Evolutionary conservation across 2,113 vertebrate species (phyloP), one percentile per base, ranked within the genome.

Genomic region (Scytalopus superciliaris): DNA sequence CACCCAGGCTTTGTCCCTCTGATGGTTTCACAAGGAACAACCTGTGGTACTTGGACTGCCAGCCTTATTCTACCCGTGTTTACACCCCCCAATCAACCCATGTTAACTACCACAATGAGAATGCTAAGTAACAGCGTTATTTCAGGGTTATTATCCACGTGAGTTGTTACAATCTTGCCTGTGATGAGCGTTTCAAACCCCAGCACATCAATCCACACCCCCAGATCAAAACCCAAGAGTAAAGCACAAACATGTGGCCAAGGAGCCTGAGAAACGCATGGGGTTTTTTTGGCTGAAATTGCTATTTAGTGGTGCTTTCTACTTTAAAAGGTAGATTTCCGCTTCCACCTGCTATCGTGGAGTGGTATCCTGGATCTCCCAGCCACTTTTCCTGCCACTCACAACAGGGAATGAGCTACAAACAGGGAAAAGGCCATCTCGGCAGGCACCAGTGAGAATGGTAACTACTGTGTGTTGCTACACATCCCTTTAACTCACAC

Each of bases 51-150:
- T 21, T 8, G 45, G 30, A 42, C n/a, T n/a, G n/a, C 37, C 19
- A 45, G 31, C 40, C 28, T 37, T 35, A 7, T 16, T 18, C 53
- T 42, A 2, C 28, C 24, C 9, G 19, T 13, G 5, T 19, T 56
- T 7, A 16, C 40, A 45, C 1, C 4, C 22, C 37, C 0, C n/a
- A 0, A 12, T 5, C 40, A 77, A 49, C 5, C 22, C 10, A 0
- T 3, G 35, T 8, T 3, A 19, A 52, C 10, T 35, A 42, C 11
- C 30, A 21, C 45, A 44, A 6, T 3, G 4, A 30, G 3, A 10
- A 5, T 2, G 9, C n/a, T n/a, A n/a, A n/a, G 14, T 12, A 74
- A n/a, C 19, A 79, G 28, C 5, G 30, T 44, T 4, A 4, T n/a
- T 1, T 8, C 16, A 47, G 19, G 3, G 21, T 11, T 44, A 11